Percentiles rank a stretch among this genome's conserved stretches.
phyloP scores from a whole-genome alignment of 64 coral and sea anemone species.

The Orbicella faveolata region DNA sequence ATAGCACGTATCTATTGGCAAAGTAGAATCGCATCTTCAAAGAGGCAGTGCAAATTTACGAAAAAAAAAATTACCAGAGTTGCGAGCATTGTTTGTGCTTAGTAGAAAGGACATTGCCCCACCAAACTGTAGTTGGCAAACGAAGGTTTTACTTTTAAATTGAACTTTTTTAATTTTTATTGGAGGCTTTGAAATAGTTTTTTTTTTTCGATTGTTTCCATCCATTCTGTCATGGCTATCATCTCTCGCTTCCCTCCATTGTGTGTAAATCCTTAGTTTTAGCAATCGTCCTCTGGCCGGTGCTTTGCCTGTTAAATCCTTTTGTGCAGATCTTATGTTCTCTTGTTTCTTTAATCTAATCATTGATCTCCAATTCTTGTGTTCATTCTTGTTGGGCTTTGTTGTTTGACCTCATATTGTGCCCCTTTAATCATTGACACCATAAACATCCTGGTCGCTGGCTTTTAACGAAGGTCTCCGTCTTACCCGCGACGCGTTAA shows the following conservation, averaged over 20 bases:
- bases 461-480: not conserved
- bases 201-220: not conserved
- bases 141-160: not conserved
- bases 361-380: slow-evolving; percentile 27
- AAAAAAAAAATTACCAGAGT: not conserved
- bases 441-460: slow-evolving; percentile 16
- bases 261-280: slow-evolving; percentile 14
- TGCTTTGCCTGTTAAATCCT: slow-evolving; percentile 16
- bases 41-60: not conserved
- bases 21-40: not conserved
- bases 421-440: slow-evolving; percentile 2
- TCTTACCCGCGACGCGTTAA: not conserved
- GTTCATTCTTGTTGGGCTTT: slow-evolving; percentile 4
- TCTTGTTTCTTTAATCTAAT: slow-evolving; percentile 30
- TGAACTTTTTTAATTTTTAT: not conserved
- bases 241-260: not conserved
- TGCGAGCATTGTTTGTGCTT: not conserved
- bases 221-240: not conserved
- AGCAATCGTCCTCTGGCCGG: not conserved
- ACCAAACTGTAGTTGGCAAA: not conserved
- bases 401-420: slow-evolving; percentile 14
- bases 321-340: slow-evolving; percentile 18
- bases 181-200: not conserved
- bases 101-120: not conserved
- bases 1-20: not conserved